Evolutionary conservation across 2,888 invertebrate species (phyloP).

Genomic region (Diachrysia chrysitis): DNA sequence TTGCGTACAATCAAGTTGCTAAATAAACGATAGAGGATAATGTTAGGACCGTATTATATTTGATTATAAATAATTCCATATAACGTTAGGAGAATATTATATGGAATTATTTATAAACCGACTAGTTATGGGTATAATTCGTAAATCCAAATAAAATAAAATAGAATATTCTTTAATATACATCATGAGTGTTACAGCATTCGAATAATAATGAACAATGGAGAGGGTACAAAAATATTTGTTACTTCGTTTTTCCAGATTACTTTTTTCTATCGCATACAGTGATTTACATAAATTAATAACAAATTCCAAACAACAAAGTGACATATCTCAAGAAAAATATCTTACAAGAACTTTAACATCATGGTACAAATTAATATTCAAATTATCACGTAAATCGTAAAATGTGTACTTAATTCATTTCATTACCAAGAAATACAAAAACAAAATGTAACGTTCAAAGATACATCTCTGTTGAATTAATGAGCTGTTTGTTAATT

Average conservation of each 20-base stretch:
- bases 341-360: constrained; percentile 15
- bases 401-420: constrained; percentile 25
- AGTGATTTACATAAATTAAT: constrained; percentile 17
- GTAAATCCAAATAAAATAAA: too few species aligned
- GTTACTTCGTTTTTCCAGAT: background rate
- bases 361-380: constrained; percentile 18
- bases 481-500: constrained; percentile 32
- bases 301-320: constrained; percentile 5
- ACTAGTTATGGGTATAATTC: too few species aligned
- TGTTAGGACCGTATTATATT: too few species aligned
- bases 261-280: background rate
- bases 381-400: constrained; percentile 19
- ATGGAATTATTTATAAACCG: too few species aligned
- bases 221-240: too few species aligned
- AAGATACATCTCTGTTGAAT: constrained; percentile 32
- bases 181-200: too few species aligned
- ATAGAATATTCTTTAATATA: too few species aligned
- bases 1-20: too few species aligned
- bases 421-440: constrained; percentile 14
- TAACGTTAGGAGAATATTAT: too few species aligned
- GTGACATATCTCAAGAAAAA: constrained; percentile 15
- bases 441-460: constrained; percentile 27
- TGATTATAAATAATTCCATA: too few species aligned
- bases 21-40: too few species aligned
- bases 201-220: too few species aligned